Evolutionary conservation across 2,113 vertebrate genomes (phyloP).

Genomic region (Ceyx melanurus): DNA sequence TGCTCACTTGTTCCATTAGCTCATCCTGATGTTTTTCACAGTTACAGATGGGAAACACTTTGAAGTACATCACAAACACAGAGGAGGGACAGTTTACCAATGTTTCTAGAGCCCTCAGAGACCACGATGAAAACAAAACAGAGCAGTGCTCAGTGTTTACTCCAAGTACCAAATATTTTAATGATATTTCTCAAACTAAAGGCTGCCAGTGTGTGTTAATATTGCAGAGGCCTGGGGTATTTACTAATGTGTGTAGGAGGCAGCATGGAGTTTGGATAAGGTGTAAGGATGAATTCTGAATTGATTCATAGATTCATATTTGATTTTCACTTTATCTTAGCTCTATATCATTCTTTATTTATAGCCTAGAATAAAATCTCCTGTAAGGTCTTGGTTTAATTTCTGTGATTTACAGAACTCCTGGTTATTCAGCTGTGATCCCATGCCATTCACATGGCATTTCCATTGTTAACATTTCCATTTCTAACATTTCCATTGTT

Average conservation of each 20-base stretch:
- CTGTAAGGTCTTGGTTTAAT: neutral
- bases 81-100: neutral
- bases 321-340: constrained; percentile 2
- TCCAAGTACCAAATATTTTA: neutral
- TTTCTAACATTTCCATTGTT: neutral
- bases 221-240: neutral
- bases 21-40: neutral
- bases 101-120: neutral
- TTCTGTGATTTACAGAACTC: neutral
- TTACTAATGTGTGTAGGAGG: neutral
- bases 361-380: neutral
- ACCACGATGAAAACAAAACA: neutral
- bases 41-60: neutral
- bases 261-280: neutral
- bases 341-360: neutral
- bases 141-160: neutral
- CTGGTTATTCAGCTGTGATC: neutral
- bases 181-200: neutral
- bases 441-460: neutral
- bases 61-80: neutral
- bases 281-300: neutral
- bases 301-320: too few relatives aligned
- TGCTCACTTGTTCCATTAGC: neutral
- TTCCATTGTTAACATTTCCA: neutral
- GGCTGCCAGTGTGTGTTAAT: neutral